Percentiles rank a stretch among this genome's conserved stretches.
phyloP scores from a whole-genome alignment of 2,113 vertebrate species.

The Aix galericulata region DNA sequence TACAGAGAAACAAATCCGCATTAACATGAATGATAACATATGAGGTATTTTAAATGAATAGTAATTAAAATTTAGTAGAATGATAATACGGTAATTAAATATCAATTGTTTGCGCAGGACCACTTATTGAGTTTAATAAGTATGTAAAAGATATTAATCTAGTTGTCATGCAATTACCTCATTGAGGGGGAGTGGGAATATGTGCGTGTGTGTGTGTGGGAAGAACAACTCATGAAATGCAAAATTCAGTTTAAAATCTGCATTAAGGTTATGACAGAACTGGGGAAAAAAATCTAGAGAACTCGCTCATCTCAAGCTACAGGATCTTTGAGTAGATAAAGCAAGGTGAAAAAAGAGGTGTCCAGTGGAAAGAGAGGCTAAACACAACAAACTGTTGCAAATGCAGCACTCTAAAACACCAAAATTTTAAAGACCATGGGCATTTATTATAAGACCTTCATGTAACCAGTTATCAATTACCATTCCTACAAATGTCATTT shows the following conservation, averaged over 20 bases:
- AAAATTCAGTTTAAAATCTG: slow-evolving; percentile 30
- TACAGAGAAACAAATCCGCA: slow-evolving; percentile 55
- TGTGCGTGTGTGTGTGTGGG: slow-evolving; percentile 18
- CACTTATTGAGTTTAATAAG: slow-evolving; percentile 75
- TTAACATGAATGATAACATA: slow-evolving; percentile 67
- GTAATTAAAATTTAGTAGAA: slow-evolving; percentile 77
- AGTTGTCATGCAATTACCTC: slow-evolving; percentile 73
- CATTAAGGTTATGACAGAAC: slow-evolving; percentile 13
- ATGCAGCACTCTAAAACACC: not conserved
- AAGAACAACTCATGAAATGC: slow-evolving; percentile 63
- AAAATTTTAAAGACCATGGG: not conserved
- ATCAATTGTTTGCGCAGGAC: slow-evolving; percentile 74
- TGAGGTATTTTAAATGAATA: slow-evolving; percentile 72
- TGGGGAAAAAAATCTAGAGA: not conserved
- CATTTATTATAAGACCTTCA: not conserved
- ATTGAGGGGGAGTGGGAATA: slow-evolving; percentile 65
- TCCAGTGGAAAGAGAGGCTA: not conserved
- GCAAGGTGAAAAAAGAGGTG: not conserved
- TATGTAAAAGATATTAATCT: slow-evolving; percentile 76
- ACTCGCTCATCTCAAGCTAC: not conserved
- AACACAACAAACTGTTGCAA: not conserved
- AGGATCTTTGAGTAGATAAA: not conserved
- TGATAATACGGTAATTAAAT: slow-evolving; percentile 78
- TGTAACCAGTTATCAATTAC: not conserved
- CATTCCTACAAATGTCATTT: not conserved